A percentile compares a stretch with the other conserved stretches of the same genome.
phyloP scores from a whole-genome alignment of 2,113 vertebrate species.

The Montifringilla adamsi region DNA sequence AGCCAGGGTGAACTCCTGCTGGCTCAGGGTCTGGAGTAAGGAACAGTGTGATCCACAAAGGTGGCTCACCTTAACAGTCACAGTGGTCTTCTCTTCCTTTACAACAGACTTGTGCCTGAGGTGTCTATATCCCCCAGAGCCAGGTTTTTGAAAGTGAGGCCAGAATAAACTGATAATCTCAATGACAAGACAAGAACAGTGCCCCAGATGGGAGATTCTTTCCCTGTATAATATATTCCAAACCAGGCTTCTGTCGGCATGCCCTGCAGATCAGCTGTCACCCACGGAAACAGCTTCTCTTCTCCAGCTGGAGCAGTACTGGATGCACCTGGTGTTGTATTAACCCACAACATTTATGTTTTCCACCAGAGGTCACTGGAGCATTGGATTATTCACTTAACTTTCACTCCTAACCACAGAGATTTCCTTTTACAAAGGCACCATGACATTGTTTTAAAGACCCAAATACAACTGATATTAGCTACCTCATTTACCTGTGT shows the following conservation, averaged over 20 bases:
- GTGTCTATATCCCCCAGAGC: neutral
- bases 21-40: neutral
- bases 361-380: conserved; percentile 75
- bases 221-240: neutral
- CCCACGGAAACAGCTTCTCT: neutral
- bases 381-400: neutral
- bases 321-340: neutral
- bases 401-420: neutral
- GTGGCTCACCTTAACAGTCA: neutral
- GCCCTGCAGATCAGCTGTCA: neutral
- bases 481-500: neutral
- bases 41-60: neutral
- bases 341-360: neutral
- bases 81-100: neutral
- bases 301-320: neutral
- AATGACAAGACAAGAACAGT: neutral
- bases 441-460: neutral
- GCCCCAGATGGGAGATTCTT: neutral
- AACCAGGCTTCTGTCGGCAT: neutral
- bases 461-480: neutral
- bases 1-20: neutral
- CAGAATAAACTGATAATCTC: neutral
- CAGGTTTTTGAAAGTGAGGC: neutral
- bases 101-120: neutral
- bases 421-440: neutral